Percentiles rank a stretch among this genome's conserved stretches.
Evolutionary conservation across 2,113 vertebrate species (phyloP).

Genomic region (Petroica traversi): DNA sequence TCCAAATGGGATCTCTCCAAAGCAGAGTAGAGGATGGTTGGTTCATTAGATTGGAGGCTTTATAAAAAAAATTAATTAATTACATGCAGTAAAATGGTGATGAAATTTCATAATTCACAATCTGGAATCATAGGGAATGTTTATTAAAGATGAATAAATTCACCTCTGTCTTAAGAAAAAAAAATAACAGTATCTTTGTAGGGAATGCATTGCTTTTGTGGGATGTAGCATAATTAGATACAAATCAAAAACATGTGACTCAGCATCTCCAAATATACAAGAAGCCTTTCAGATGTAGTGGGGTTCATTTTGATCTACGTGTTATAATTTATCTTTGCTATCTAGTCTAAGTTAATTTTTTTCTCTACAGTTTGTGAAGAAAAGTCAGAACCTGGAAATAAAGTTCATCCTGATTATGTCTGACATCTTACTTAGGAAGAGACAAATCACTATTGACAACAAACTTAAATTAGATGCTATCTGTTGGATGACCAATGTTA

Average conservation of each 20-base stretch:
- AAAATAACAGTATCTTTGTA: neutral
- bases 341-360: neutral
- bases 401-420: neutral
- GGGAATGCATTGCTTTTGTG: neutral
- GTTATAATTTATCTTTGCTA: neutral
- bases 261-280: neutral
- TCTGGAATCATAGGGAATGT: neutral
- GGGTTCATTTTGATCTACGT: neutral
- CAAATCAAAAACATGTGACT: neutral
- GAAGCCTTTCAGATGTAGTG: neutral
- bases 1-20: neutral
- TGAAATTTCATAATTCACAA: neutral
- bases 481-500: neutral
- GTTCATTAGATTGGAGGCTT: neutral
- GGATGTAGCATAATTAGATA: neutral
- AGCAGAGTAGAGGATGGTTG: neutral
- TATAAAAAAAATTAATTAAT: neutral
- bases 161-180: neutral
- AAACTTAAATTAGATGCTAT: slow-evolving; percentile 15
- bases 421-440: neutral
- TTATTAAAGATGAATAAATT: neutral
- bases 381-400: neutral
- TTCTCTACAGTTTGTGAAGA: neutral
- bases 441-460: slow-evolving; percentile 6
- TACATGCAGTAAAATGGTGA: neutral